Percentiles rank a stretch among this genome's conserved stretches.
These are phyloP conservation scores for Narcine bancroftii DNA, from an alignment of 2,113 vertebrate species.

Conservation along the genomic window DNA sequence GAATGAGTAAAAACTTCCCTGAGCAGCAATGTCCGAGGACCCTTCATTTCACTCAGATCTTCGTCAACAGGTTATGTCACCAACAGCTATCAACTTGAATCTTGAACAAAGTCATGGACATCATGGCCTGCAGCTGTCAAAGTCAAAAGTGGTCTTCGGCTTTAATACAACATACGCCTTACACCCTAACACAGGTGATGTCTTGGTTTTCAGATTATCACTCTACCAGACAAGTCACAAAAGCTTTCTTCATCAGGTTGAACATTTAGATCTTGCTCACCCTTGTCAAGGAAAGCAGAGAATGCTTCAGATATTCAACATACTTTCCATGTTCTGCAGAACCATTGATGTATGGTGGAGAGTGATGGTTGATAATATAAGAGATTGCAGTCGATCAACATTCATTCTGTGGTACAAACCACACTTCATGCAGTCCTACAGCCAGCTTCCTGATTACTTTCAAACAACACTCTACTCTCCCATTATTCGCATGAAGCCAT, in stretches of 20 bases:
- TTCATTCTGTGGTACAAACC: background rate
- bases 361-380: background rate
- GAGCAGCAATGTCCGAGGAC: background rate
- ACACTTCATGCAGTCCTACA: background rate
- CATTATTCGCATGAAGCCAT: background rate
- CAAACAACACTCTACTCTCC: background rate
- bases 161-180: background rate
- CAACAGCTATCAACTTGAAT: too few species aligned
- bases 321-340: too few species aligned
- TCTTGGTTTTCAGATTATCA: background rate
- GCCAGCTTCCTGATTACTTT: background rate
- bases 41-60: background rate
- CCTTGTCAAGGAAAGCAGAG: background rate
- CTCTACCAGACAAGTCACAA: background rate
- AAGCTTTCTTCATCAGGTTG: background rate
- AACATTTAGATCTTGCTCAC: background rate
- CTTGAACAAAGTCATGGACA: background rate
- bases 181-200: background rate
- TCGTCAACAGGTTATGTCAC: too few species aligned
- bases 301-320: background rate
- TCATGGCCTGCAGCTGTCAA: background rate
- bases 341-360: background rate
- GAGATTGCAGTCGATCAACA: background rate
- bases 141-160: background rate
- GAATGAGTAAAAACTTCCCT: too few species aligned